Conservation (phyloP, 92 coral and sea anemone genomes). For the Siderastrea siderea region DNA sequence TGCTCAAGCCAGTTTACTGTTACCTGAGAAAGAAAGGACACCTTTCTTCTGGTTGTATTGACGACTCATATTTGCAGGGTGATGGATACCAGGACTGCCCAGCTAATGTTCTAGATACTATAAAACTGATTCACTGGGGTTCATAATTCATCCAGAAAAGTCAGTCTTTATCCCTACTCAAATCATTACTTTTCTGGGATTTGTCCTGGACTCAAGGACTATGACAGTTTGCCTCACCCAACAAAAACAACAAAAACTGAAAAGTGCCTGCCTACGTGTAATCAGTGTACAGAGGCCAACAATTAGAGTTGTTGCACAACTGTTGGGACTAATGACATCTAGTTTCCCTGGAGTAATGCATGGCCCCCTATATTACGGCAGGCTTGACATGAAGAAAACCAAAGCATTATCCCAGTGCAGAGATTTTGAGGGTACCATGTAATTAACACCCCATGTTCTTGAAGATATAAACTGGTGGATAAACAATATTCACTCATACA, state of each 20-base stretch:
- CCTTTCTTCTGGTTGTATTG: slow-evolving; percentile 44
- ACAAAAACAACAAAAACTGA: slow-evolving; percentile 40
- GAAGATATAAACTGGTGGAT: slow-evolving; percentile 52
- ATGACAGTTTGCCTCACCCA: slow-evolving; percentile 50
- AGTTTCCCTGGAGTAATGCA: slow-evolving; percentile 33
- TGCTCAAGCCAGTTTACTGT: slow-evolving; percentile 63
- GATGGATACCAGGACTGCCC: slow-evolving; percentile 50
- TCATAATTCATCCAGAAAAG: slow-evolving; percentile 52
- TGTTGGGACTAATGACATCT: slow-evolving; percentile 20
- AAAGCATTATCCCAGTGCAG: background rate
- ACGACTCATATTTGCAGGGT: slow-evolving; percentile 66
- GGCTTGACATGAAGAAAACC: slow-evolving; percentile 37
- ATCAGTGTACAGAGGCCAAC: background rate
- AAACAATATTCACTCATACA: slow-evolving; percentile 17
- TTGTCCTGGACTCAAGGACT: slow-evolving; percentile 47
- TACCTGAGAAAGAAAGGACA: slow-evolving; percentile 54
- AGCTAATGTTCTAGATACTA: slow-evolving; percentile 50
- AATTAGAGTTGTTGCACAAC: slow-evolving; percentile 35
- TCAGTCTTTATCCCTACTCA: slow-evolving; percentile 46
- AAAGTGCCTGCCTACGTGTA: slow-evolving; percentile 6
- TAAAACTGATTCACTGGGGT: slow-evolving; percentile 47
- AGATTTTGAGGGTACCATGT: slow-evolving; percentile 35
- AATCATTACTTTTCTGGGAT: slow-evolving; percentile 42
- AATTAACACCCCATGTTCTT: slow-evolving; percentile 15
- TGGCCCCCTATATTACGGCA: slow-evolving; percentile 27